Evolutionary conservation across 2,113 vertebrate genomes (phyloP).

Genomic region (Pollimyrus isidori): DNA sequence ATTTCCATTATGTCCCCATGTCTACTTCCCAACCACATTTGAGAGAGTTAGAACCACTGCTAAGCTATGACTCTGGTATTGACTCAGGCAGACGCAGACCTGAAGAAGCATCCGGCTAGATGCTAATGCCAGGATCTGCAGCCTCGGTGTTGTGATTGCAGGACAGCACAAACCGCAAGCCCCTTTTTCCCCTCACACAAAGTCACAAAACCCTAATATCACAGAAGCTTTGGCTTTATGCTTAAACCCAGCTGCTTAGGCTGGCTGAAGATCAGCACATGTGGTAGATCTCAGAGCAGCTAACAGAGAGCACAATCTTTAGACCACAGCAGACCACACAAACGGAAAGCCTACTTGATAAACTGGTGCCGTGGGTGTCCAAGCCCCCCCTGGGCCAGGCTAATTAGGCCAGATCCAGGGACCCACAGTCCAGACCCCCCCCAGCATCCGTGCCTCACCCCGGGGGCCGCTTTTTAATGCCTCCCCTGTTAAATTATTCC

Average conservation of each 20-base stretch:
- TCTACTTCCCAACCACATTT: background rate
- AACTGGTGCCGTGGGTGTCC: conserved; percentile 38
- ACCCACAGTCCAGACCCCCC: conserved; percentile 6
- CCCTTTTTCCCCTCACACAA: background rate
- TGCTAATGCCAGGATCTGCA: background rate
- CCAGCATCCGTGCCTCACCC: background rate
- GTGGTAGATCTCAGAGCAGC: background rate
- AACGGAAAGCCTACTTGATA: conserved; percentile 1
- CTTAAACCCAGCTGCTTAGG: background rate
- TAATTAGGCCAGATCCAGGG: conserved; percentile 34
- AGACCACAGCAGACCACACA: background rate
- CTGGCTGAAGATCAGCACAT: background rate
- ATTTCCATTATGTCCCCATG: background rate
- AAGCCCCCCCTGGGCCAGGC: conserved; percentile 28
- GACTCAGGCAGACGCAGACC: background rate
- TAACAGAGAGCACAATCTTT: background rate
- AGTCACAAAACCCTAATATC: background rate
- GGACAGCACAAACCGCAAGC: background rate
- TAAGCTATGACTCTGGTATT: background rate
- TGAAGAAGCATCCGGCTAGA: background rate
- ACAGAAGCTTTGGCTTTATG: background rate
- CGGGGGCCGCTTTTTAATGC: conserved; percentile 16
- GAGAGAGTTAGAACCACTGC: background rate
- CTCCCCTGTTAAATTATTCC: conserved; percentile 24
- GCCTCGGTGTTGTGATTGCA: background rate